phyloP scores from a whole-genome alignment of 2,888 invertebrate species.

The Proisotoma minuta region DNA sequence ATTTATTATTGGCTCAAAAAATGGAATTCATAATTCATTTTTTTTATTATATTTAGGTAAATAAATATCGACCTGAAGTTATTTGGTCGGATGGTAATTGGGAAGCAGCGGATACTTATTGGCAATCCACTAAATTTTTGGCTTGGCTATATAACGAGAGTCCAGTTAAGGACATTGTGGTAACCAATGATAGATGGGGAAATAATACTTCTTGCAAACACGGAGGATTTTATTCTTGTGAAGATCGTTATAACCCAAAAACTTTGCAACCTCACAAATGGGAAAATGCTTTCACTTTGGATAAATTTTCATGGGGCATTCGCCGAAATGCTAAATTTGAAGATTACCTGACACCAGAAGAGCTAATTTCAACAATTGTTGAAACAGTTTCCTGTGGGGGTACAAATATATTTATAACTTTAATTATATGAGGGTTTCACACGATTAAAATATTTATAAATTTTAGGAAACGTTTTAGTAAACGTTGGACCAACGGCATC shows the following conservation, averaged over 20 bases:
- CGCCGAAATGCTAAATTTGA: conserved; percentile 64
- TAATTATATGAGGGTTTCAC: neutral
- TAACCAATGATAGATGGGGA: conserved; percentile 95
- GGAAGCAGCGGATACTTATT: conserved; percentile 69
- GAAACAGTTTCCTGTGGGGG: conserved; percentile 81
- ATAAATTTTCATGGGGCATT: conserved; percentile 80
- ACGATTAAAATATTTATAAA: neutral
- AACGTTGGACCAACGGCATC: conserved; percentile 53
- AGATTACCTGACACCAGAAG: conserved; percentile 64
- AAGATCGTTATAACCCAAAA: conserved; percentile 72
- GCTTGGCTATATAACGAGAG: conserved; percentile 70
- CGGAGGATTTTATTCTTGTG: conserved; percentile 78
- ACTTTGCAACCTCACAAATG: conserved; percentile 67
- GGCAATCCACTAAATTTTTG: conserved; percentile 76
- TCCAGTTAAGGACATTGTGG: conserved; percentile 79
- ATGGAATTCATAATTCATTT: no score
- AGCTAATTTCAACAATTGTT: conserved; percentile 66
- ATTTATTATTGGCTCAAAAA: no score
- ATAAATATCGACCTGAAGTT: conserved; percentile 60
- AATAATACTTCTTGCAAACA: conserved; percentile 71
- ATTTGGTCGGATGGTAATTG: conserved; percentile 96
- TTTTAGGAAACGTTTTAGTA: conserved; percentile 50
- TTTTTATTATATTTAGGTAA: conserved; percentile 46
- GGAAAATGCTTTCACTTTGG: conserved; percentile 93
- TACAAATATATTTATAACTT: conserved; percentile 46